Conservation (phyloP, 2,113 vertebrate species). For the Polypterus senegalus region DNA sequence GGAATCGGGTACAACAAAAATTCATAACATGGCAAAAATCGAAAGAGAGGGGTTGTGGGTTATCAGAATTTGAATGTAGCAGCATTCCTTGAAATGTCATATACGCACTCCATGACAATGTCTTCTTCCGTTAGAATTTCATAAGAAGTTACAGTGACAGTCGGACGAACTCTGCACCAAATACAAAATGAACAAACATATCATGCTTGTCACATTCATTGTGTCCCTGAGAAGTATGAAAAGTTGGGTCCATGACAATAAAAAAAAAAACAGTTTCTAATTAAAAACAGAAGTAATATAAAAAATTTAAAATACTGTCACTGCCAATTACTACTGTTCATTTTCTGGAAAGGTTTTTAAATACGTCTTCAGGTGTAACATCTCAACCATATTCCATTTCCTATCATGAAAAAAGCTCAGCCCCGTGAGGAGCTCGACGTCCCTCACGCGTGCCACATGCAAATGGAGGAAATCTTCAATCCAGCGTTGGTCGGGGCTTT, state of each 20-base stretch:
- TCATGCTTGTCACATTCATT: not conserved
- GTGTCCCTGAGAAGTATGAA: not conserved
- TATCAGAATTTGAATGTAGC: too few relatives aligned
- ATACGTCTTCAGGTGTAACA: constrained; percentile 77
- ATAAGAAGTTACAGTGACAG: too few relatives aligned
- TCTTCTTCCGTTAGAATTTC: too few relatives aligned
- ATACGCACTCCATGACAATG: too few relatives aligned
- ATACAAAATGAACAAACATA: too few relatives aligned
- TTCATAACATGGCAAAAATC: too few relatives aligned
- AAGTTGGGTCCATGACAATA: not conserved
- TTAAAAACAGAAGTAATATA: not conserved
- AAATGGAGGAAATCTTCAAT: constrained; percentile 62
- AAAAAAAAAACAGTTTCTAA: not conserved
- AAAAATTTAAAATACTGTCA: not conserved
- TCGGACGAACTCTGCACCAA: too few relatives aligned
- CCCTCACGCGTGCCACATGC: constrained; percentile 69
- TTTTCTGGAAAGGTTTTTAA: constrained; percentile 45
- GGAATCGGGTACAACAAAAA: too few relatives aligned
- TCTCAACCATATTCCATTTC: constrained; percentile 52
- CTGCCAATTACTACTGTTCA: not conserved
- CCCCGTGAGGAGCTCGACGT: constrained; percentile 80
- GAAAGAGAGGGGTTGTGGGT: too few relatives aligned
- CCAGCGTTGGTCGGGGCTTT: constrained; percentile 41
- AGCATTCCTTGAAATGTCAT: too few relatives aligned
- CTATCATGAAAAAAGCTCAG: constrained; percentile 83